Evolutionary conservation across 2,113 vertebrate genomes (phyloP), one percentile per base, ranked within the genome.

Genomic region (Lynx canadensis): DNA sequence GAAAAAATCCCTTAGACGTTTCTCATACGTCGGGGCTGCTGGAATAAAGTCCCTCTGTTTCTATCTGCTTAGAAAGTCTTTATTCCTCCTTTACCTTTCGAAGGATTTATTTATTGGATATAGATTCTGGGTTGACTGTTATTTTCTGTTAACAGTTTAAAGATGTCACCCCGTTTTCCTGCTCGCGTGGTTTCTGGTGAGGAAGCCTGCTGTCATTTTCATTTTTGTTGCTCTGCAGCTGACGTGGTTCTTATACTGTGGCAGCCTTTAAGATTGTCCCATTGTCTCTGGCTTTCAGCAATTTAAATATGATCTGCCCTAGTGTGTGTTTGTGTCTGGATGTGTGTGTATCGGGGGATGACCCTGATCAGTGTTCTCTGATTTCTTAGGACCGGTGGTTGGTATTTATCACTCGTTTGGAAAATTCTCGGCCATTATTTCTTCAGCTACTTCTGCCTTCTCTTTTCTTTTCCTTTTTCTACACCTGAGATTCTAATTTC

Each of bases 341-440:
- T 25, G 21, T 2, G 11, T 23, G 79, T 14, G 80, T 27, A 8
- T 38, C 1, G 41, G 23, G 4, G n/a, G 10, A 0, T 63, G 38
- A 38, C 57, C n/a, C 3, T 11, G 33, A 10, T 27, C 27, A 14
- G 25, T 27, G 5, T 18, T 18, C 55, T 19, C 55, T 60, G 50
- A 23, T 21, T 36, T 36, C 36, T 18, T 71, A 36, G 4, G 68
- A 18, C n/a, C 7, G 12, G 31, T 23, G 48, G 50, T 55, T 7
- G 18, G 50, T 80, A 7, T 7, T 50, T n/a, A 52, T 52, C 50
- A 4, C 3, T n/a, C 5, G 23, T 80, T 52, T 31, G 27, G 29
- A 31, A 78, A 31, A 78, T 31, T 19, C 45, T 50, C 27, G 10
- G 25, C 74, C 45, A 78, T 50, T 9, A 31, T 33, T 31, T 78